phyloP scores from a whole-genome alignment of 2,888 invertebrate genomes.

The Brachypterus glaber region DNA sequence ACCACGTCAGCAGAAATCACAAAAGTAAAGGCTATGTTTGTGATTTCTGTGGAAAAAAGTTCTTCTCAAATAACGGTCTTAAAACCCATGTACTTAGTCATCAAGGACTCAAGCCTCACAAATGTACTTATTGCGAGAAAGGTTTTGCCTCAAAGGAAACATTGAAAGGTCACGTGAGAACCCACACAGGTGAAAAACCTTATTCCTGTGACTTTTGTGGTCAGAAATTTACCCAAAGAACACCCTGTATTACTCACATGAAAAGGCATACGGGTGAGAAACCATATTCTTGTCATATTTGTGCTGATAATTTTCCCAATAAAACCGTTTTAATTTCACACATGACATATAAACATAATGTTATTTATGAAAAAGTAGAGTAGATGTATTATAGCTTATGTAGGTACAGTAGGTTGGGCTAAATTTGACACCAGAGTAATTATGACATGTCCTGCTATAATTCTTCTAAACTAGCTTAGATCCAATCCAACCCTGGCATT shows the following conservation, averaged over 20 bases:
- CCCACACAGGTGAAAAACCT: conserved; percentile 40
- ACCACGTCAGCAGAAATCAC: no score
- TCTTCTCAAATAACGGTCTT: conserved; percentile 36
- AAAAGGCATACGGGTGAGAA: no score
- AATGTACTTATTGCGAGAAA: conserved; percentile 29
- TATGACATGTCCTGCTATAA: no score
- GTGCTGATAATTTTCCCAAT: conserved; percentile 22
- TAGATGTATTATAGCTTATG: no score
- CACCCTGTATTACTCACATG: no score
- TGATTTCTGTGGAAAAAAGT: conserved; percentile 44
- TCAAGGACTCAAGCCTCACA: conserved; percentile 30
- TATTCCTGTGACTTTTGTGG: conserved; percentile 37
- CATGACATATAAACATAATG: no score
- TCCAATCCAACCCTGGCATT: no score
- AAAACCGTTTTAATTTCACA: conserved; percentile 21
- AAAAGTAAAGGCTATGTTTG: conserved; percentile 36
- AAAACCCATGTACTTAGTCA: conserved; percentile 29
- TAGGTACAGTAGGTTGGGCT: no score
- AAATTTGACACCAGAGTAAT: no score
- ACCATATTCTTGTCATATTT: conserved; percentile 32
- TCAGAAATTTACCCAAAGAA: no score
- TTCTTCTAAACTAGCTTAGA: no score
- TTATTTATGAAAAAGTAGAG: no score
- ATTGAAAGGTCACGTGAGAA: conserved; percentile 34
- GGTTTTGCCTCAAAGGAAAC: conserved; percentile 41